Evolutionary conservation across 2,113 vertebrate species (phyloP).

Genomic region (Bettongia penicillata): DNA sequence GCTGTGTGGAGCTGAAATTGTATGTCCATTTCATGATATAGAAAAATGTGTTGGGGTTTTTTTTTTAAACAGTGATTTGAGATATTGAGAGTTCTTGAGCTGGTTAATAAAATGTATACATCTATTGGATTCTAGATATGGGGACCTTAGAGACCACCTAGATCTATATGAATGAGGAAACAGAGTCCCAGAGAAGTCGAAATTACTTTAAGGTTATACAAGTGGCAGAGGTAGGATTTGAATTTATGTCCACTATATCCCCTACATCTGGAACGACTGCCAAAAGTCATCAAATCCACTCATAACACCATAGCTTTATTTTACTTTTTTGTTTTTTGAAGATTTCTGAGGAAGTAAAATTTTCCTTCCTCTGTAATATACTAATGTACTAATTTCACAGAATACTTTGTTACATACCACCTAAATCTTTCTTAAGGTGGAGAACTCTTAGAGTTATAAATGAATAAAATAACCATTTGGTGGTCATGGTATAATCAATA

Average conservation of each 20-base stretch:
- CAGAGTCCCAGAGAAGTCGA: not conserved
- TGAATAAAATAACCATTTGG: not conserved
- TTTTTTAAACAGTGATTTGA: not conserved
- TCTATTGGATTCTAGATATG: not conserved
- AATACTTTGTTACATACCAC: not conserved
- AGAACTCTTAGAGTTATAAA: not conserved
- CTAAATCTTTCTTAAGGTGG: not conserved
- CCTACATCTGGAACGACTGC: not conserved
- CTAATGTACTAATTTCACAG: not conserved
- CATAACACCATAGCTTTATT: not conserved
- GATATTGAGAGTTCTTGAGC: not conserved
- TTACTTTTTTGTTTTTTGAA: not conserved
- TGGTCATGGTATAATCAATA: constrained; percentile 47
- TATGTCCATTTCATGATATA: not conserved
- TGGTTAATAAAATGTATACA: not conserved
- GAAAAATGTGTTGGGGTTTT: not conserved
- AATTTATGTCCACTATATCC: not conserved
- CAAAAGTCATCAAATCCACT: not conserved
- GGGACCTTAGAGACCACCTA: not conserved
- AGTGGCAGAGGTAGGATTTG: not conserved
- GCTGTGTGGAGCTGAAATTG: not conserved
- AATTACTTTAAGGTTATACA: not conserved
- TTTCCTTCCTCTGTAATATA: not conserved
- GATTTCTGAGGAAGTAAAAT: not conserved
- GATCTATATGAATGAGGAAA: not conserved